Base-by-base conservation (phyloP, 2,888 invertebrate genomes). In the Synergus itoensis region DNA sequence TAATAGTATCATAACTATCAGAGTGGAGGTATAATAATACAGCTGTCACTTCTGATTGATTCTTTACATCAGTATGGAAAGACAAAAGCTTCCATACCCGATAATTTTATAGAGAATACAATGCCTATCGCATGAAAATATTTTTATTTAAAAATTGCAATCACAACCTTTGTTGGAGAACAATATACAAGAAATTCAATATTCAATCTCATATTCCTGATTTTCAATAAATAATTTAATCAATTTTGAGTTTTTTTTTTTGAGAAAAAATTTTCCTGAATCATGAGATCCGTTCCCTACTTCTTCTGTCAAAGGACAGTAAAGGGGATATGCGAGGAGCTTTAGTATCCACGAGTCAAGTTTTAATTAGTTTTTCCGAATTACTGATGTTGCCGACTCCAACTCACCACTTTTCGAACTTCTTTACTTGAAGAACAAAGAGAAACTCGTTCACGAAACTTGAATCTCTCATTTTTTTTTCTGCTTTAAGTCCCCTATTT, bases 361-460 rank as follows among this genome's bases (percentile, higher is more conserved):
- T 91, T 91, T 91, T 91, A 91, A 91, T 91, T 91, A 91, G 90
- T 89, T 91, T 91, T 90, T 89, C 87, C 90, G 88, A 91, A 91
- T 91, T 89, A 91, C 88, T 88, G 89, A 90, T 91, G 91, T 91
- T 89, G 90, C 87, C 80, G 84, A 85, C 86, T 81, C 85, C 83
- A 85, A 84, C 86, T 88, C 85, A 84, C 82, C 87, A 87, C 87
- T 87, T 77, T 86, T 85, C 84, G 82, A 87, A 67, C 87, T 88
- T 87, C 87, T 89, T 88, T 88, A 84, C 87, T 79, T 76, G 77
- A 75, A 36, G 84, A 86, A 90, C 88, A 89, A 89, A 89, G 88
- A 83, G 84, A 69, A 69, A 28, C 67, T 21, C 14, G 12, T 45
- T 0, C 14, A 45, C 69, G 45, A 67, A 21, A 67, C 14, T 41